Base-by-base conservation (phyloP, 1,140 invertebrate genomes). In the Diachasmimorpha longicaudata region DNA sequence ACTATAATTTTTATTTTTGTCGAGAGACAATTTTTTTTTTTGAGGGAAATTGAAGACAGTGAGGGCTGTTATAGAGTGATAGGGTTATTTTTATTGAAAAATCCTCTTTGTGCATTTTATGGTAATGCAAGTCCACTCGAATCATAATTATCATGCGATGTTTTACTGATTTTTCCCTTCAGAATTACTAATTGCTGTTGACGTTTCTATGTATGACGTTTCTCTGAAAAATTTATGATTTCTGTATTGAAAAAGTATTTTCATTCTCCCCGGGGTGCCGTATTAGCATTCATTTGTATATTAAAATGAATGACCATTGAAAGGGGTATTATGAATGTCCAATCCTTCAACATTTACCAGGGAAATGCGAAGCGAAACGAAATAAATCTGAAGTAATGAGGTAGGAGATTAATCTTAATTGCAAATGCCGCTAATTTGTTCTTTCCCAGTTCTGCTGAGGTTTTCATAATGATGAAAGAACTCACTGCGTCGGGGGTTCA, bases 241-340 rank as follows among this genome's bases (percentile, higher is more conserved):
- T 25, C 21, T 58, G 0, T 23, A 75, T 83, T 81, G 78, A 81
- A 82, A 82, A 81, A 76, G 76, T 75, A 63, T 80, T 78, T 79
- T 84, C 81, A 86, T 87, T 87, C 84, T 85, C 85, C 83, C 86
- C 84, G 85, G 85, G 85, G 58, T 73, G 79, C 78, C 83, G 83
- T 81, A 88, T 89, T 87, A 87, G 84, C 85, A 88, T 88, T 88
- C 87, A 88, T 46, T 87, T 88, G 85, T 86, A 89, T 87, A 89
- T 89, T 87, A 87, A 88, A 89, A 88, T 88, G 85, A 88, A 88
- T 88, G 86, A 87, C 85, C 52, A 58, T 58, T 58, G 52, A 16
- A 4, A 21, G 19, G 52, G 52, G n/a, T 4, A 10, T 31, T 58
- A 58, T 58, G 52, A 58, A 58, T 58, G n/a, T 16, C 13, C 14